Percentiles rank a stretch among this genome's conserved stretches.
Conservation (phyloP, 2,113 vertebrate species). For the Agapornis roseicollis region DNA sequence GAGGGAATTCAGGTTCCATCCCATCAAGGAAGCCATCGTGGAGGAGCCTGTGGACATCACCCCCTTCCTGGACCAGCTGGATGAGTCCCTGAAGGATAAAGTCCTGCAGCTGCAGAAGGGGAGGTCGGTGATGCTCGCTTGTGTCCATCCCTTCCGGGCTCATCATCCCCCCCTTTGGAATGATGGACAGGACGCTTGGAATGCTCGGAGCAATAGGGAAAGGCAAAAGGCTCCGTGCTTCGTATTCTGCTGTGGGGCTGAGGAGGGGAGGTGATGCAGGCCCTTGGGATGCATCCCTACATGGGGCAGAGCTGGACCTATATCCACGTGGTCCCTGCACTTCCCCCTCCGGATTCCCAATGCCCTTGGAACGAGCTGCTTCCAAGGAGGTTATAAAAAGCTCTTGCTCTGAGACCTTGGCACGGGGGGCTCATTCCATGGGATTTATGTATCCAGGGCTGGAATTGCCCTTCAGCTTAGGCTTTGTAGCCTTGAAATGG, state of each 20-base stretch:
- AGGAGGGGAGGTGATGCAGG: accelerated
- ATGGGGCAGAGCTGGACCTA: background rate
- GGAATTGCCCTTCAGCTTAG: background rate
- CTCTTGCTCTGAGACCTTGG: background rate
- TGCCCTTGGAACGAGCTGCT: background rate
- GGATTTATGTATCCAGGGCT: background rate
- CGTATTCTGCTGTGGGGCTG: accelerated
- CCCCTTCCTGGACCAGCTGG: conserved; percentile 91
- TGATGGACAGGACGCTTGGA: too few relatives aligned
- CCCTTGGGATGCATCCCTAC: background rate
- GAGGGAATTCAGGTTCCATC: conserved; percentile 93
- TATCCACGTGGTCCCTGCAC: background rate
- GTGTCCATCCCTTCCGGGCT: background rate
- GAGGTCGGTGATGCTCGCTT: conserved; percentile 70
- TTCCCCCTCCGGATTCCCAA: background rate
- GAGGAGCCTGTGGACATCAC: conserved; percentile 96
- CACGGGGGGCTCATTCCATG: background rate
- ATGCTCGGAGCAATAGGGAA: background rate
- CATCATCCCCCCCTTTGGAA: background rate
- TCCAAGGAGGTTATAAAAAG: background rate
- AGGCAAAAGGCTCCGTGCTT: background rate
- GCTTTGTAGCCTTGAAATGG: background rate
- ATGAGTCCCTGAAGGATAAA: conserved; percentile 91
- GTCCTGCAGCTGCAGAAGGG: conserved; percentile 93
- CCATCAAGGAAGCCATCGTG: conserved; percentile 89